Evolutionary conservation across 1,140 invertebrate species (phyloP).

Genomic region (Lordiphosa collinella): DNA sequence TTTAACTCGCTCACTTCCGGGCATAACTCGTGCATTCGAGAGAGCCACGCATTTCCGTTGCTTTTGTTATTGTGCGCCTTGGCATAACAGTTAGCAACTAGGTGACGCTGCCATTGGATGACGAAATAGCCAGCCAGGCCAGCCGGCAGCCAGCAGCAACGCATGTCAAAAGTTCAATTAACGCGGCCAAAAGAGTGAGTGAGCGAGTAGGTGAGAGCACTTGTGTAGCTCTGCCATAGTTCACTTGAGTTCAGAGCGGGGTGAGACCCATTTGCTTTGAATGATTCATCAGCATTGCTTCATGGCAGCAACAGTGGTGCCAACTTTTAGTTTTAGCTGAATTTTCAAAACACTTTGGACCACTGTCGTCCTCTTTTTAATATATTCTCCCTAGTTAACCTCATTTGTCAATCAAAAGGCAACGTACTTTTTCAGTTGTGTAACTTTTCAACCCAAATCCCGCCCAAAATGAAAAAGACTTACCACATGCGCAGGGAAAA

Average conservation of each 20-base stretch:
- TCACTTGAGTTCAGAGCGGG: conserved; percentile 60
- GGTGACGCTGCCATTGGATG: conserved; percentile 44
- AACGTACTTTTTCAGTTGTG: not conserved
- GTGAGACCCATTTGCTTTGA: conserved; percentile 36
- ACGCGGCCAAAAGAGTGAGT: conserved; percentile 15
- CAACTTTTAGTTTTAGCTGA: too few relatives aligned
- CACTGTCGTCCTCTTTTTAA: too few relatives aligned
- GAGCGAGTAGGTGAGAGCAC: conserved; percentile 6
- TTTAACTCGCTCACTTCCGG: conserved; percentile 35
- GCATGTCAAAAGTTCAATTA: conserved; percentile 60
- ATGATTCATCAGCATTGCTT: conserved; percentile 40
- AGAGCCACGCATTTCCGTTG: conserved; percentile 63
- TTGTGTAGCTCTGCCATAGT: conserved; percentile 26
- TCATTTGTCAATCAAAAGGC: conserved; percentile 40
- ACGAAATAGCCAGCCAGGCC: conserved; percentile 26
- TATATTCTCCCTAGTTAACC: not conserved
- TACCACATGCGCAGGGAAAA: conserved; percentile 20
- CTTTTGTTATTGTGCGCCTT: conserved; percentile 48
- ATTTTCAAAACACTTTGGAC: not conserved
- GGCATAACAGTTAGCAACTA: conserved; percentile 36
- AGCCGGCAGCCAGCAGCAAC: conserved; percentile 7
- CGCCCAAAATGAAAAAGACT: not conserved
- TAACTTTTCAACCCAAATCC: conserved; percentile 31
- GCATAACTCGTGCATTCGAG: conserved; percentile 42
- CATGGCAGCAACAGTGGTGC: conserved; percentile 4